Base-by-base conservation (phyloP, 2,888 invertebrate genomes). In the Yponomeuta plumbellus region DNA sequence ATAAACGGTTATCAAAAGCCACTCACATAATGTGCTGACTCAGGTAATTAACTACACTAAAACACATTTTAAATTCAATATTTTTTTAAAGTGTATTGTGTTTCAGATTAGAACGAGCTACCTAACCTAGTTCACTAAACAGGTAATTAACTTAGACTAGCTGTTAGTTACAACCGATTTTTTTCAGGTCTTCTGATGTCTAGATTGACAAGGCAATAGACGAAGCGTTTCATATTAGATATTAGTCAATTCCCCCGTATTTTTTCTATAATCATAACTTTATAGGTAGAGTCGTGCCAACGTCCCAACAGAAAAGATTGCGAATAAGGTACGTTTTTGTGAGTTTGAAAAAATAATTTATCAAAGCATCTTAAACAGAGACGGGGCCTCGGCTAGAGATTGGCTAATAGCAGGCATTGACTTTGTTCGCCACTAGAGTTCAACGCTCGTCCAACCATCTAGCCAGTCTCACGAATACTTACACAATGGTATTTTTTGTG, bases 401-500 rank as follows among this genome's bases (percentile, higher is more conserved):
- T 61, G 61, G 61, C 61, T 61, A 26, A 61, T 61, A 61, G 59
- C 84, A 84, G 84, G 70, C 84, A 79, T 81, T 84, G 84, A 83
- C 84, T 87, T 76, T 77, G 76, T 76, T 77, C 76, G 80, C 75
- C 82, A 77, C 84, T 84, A 84, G 88, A 86, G 90, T 89, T 91
- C 90, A 91, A 89, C 85, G 90, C 81, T 84, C 90, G 86, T 85
- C 77, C 80, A 78, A 77, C 74, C 74, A 75, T 79, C 81, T 77
- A 83, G 83, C 84, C 80, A 81, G 84, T 85, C 84, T 83, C 88
- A 88, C 88, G 86, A 87, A 80, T 85, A 81, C 83, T 77, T 81
- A 84, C 83, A 90, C 90, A 91, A 91, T 88, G 77, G 85, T 77
- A 52, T 84, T 91, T 90, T 91, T 90, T 90, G 85, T 88, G 82